phyloP scores from a whole-genome alignment of 2,797 vertebrate species.

The Phoebastria nigripes region DNA sequence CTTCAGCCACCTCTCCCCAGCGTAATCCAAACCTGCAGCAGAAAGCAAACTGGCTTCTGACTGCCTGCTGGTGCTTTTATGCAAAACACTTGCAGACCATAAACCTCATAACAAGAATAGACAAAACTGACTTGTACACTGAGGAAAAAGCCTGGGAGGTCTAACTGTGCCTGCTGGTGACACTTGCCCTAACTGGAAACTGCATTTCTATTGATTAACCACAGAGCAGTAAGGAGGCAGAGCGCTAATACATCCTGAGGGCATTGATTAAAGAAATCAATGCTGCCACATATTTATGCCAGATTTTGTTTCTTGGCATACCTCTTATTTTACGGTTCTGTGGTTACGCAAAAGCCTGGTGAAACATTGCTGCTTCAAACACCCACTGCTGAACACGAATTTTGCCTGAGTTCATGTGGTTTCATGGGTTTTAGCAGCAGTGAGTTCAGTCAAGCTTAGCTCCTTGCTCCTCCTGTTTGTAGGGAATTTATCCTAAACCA shows the following conservation, averaged over 20 bases:
- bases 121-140: background rate
- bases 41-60: background rate
- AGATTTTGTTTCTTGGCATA: slow-evolving; percentile 16
- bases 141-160: background rate
- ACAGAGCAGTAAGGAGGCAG: background rate
- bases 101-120: background rate
- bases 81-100: background rate
- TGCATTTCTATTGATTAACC: slow-evolving; percentile 5
- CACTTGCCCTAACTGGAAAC: slow-evolving; percentile 43
- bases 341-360: background rate
- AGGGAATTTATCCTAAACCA: slow-evolving; percentile 27
- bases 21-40: background rate
- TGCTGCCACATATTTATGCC: slow-evolving; percentile 9
- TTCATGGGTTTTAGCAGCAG: background rate
- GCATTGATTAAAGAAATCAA: slow-evolving; percentile 22
- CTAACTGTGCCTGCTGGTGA: slow-evolving; percentile 6
- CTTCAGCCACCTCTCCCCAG: background rate
- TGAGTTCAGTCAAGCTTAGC: background rate
- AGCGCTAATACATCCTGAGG: slow-evolving; percentile 10
- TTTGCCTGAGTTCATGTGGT: background rate
- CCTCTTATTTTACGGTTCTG: background rate
- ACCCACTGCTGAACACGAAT: background rate
- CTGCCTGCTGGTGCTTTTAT: background rate
- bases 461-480: background rate
- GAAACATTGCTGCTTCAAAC: background rate